Base-by-base conservation (phyloP, 2,888 invertebrate species). In the Conistra vaccinii region DNA sequence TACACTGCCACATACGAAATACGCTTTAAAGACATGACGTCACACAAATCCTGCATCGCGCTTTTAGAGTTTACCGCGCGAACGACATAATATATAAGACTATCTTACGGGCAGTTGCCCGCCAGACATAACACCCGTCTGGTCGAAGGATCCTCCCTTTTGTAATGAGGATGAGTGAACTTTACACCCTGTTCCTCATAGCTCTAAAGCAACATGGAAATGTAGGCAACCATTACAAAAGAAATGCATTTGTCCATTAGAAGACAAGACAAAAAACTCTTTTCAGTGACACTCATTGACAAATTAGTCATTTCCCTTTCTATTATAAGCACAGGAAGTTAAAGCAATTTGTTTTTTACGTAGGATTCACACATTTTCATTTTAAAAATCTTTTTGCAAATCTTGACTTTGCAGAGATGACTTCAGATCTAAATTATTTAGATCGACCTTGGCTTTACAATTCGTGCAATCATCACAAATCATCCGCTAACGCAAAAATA, bases 401-500 rank as follows among this genome's bases (percentile, higher is more conserved):
- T n/a, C 23, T 9, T 20, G 10, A 0, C n/a, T 29, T 45, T 81
- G 35, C n/a, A 20, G 6, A 35, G 51, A 81, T 53, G 45, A 65
- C 29, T 39, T 58, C 20, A 73, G 3, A 23, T 39, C 29, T 55
- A 48, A 14, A 48, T 73, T 73, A 26, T 53, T 60, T 32, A 26
- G 35, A 53, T 23, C 57, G 23, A 58, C 83, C 71, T 79, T 80
- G 67, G 35, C 5, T 32, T n/a, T 17, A 39, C 7, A n/a, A n/a
- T 63, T 72, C 14, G 17, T 6, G 4, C 35, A 61, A 67, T 67
- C 45, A 67, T 48, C 14, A 68, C 57, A 35, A 69, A 45, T 63
- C 53, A 48, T 26, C 2, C 10, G 53, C 26, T 65, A 80, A 71
- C 63, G 53, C 53, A 55, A 78, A 76, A 66, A 60, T 29, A 69